These are phyloP conservation scores for Uloborus plumipes DNA, from an alignment of 2,888 invertebrate genomes.

Conservation along the genomic window DNA sequence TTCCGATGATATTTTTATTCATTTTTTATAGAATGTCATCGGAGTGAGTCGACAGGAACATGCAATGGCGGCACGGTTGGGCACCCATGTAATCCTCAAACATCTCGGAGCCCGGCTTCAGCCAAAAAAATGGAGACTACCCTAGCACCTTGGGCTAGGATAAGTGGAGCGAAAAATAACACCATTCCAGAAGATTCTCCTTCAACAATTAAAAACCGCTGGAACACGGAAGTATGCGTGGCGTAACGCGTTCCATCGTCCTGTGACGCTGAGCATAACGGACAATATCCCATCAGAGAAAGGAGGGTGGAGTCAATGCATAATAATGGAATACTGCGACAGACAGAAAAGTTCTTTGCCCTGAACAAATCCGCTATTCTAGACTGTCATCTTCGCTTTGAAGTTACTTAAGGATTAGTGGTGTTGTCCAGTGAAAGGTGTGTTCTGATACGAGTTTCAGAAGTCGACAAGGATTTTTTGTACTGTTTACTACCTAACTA, in stretches of 20 bases:
- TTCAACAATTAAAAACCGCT: conserved; percentile 23
- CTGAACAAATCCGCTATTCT: conserved; percentile 32
- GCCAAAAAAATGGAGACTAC: too few species aligned
- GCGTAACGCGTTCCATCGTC: conserved; percentile 7
- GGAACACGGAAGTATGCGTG: conserved; percentile 25
- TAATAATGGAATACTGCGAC: conserved; percentile 2
- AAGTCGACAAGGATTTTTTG: too few species aligned
- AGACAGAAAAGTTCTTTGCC: conserved; percentile 25
- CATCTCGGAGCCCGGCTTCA: too few species aligned
- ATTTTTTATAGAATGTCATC: too few species aligned
- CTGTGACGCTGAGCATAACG: conserved; percentile 19
- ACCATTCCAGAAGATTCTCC: conserved; percentile 21
- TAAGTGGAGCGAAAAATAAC: conserved; percentile 30
- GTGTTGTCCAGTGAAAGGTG: not conserved
- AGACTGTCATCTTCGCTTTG: conserved; percentile 14
- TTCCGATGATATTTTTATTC: too few species aligned
- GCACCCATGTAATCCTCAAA: too few species aligned
- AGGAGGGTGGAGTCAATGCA: conserved; percentile 23
- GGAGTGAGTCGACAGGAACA: too few species aligned
- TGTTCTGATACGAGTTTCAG: too few species aligned
- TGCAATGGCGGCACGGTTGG: too few species aligned
- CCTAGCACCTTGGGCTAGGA: not conserved
- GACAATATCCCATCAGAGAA: conserved; percentile 9
- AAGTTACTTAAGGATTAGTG: conserved; percentile 36
- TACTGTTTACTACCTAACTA: too few species aligned